Base-by-base conservation (phyloP, 1,140 invertebrate species). In the Penaeus vannamei region DNA sequence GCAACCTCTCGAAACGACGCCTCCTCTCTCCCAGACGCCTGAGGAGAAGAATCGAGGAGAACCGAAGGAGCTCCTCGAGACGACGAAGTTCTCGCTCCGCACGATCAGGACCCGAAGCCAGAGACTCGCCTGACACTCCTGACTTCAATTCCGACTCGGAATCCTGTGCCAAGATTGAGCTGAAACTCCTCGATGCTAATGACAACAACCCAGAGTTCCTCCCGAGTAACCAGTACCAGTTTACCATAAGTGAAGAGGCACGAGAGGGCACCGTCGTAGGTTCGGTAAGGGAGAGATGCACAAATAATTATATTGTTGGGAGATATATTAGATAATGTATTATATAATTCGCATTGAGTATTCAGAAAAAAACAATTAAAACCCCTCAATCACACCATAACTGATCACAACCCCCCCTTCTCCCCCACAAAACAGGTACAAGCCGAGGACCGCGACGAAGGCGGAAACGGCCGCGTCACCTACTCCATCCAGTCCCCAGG, bases 371-470 rank as follows among this genome's bases (percentile, higher is more conserved):
- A 53, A 14, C 12, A 53, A 53, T 17, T 14, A 53, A 53, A 53
- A 17, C 53, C 36, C 36, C 36, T 42, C 17, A 53, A 8, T 12
- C 10, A 53, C 10, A 53, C 53, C 53, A 53, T 53, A 53, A 53
- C 12, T 53, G 12, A 17, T 53, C 10, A 53, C 53, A 53, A 7
- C 1, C 8, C 53, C 17, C 53, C 46, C 53, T 10, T 10, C 53
- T 17, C 53, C 53, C 5, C 5, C 53, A 12, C 53, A n/a, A 92
- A 94, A 19, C 91, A 93, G 93, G 96, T 99, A 3, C 96, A 97
- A 94, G 98, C 98, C 1, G 97, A 97, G 92, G 97, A 98, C 92
- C 96, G 97, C 0, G 98, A 98, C 91, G 97, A 98, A 93, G 97
- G 97, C 1, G 93, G 94, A 0, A 98, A 98, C 93, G 95, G 97